phyloP scores from a whole-genome alignment of 2,113 vertebrate genomes.

The Nettapus auritus region DNA sequence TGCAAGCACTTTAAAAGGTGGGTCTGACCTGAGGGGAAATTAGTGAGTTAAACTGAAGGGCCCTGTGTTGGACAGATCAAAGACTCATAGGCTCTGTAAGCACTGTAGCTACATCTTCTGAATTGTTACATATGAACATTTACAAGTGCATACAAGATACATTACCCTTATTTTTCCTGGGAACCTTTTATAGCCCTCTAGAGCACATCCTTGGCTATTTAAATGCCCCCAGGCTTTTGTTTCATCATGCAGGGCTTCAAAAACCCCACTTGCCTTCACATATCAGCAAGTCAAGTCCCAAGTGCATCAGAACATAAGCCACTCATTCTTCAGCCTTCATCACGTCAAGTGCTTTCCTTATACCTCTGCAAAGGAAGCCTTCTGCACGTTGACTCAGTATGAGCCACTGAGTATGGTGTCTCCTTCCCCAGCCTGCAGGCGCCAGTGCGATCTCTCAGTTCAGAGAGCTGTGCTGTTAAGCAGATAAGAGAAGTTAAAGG shows the following conservation, averaged over 20 bases:
- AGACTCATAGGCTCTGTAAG: neutral
- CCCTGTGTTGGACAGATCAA: neutral
- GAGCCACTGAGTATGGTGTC: neutral
- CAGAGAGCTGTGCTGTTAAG: neutral
- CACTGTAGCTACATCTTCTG: neutral
- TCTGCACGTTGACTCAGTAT: rapidly evolving
- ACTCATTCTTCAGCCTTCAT: neutral
- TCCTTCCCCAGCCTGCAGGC: neutral
- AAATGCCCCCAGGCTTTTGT: neutral
- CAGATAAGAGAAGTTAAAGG: conserved; percentile 26
- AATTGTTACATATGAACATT: neutral
- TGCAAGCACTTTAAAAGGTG: neutral
- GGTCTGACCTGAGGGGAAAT: neutral
- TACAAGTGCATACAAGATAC: neutral
- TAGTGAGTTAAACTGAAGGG: neutral
- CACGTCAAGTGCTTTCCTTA: neutral
- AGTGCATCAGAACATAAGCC: neutral
- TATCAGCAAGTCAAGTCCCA: neutral
- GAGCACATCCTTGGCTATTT: neutral
- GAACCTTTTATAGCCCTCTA: neutral
- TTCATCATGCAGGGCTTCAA: neutral
- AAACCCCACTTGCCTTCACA: neutral
- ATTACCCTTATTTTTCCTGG: neutral
- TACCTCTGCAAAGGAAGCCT: neutral
- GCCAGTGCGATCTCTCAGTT: neutral